Base-by-base conservation (phyloP, 2,888 invertebrate genomes). In the Ophioninae sp. region DNA sequence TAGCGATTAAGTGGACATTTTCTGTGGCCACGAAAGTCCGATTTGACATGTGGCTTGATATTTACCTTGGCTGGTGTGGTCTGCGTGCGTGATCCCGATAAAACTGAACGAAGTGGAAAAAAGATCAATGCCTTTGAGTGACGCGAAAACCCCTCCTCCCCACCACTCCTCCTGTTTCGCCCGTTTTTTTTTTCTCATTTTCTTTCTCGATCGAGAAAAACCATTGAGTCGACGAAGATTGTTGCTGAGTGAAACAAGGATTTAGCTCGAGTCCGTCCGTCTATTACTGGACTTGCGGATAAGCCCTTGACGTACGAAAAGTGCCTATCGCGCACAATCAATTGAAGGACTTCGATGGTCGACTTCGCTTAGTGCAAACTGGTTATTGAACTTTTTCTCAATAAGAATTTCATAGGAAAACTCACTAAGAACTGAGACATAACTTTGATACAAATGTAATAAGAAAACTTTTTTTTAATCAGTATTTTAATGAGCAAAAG, bases 31-130 rank as follows among this genome's bases (percentile, higher is more conserved):
- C 44, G 51, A 9, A 41, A 67, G 44, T 77, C 8, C 23, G 44
- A 77, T 61, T 39, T 63, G 68, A 63, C 63, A 23, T 61, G 59
- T 67, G 56, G 37, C 58, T 76, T 67, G 67, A 67, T 76, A 41
- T 67, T 59, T 59, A 17, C 37, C 65, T 41, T 41, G 37, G 17
- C 51, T 68, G 44, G 67, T 44, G 67, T 67, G 30, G 75, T 58
- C 37, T 68, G 67, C 41, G 41, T n/a, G 23, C 67, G 58, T 23
- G 76, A 67, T 67, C 58, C 59, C 39, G 67, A 76, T 76, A 67
- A 76, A 76, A 10, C 65, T 65, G 30, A 8, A 8, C 64, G 6
- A 74, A 74, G 75, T 58, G 65, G 59, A 67, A 67, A 67, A 67
- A 65, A 51, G 59, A 76, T 59, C 67, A 59, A 67, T 59, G 65